These are phyloP conservation scores for Thamnaconus septentrionalis DNA, from an alignment of 2,113 vertebrate genomes.

Conservation along the genomic window DNA sequence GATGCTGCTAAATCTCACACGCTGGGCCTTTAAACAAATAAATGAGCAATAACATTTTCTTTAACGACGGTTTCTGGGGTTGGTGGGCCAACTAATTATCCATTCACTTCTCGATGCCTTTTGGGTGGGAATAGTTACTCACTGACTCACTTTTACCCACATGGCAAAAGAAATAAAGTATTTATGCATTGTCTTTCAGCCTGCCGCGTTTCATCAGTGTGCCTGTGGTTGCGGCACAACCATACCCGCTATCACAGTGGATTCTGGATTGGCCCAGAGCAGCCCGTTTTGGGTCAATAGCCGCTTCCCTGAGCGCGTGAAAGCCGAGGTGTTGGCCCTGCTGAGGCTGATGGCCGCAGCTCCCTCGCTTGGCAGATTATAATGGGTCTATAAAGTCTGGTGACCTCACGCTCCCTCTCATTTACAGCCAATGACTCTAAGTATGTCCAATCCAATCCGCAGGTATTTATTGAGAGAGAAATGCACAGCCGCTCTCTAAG, in stretches of 20 bases:
- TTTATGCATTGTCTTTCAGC: too few species aligned
- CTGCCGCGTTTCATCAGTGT: too few species aligned
- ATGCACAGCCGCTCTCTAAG: conserved; percentile 48
- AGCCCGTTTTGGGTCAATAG: neutral
- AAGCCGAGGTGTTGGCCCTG: neutral
- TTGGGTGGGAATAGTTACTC: too few species aligned
- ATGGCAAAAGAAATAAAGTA: too few species aligned
- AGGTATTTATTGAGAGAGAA: conserved; percentile 62
- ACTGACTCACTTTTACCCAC: too few species aligned
- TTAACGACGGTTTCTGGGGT: too few species aligned
- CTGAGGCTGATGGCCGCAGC: neutral
- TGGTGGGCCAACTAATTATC: too few species aligned
- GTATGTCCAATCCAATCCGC: conserved; percentile 66
- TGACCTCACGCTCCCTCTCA: conserved; percentile 66
- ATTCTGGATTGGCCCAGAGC: neutral
- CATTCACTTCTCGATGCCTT: too few species aligned
- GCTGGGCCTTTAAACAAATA: too few species aligned
- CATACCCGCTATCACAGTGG: neutral
- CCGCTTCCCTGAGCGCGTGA: neutral
- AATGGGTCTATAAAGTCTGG: conserved; percentile 64
- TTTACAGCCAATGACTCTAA: conserved; percentile 72
- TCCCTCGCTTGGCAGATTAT: conserved; percentile 33
- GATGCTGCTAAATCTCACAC: too few species aligned
- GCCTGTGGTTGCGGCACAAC: neutral
- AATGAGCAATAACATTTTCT: too few species aligned